A percentile compares a stretch with the other conserved stretches of the same genome.
Evolutionary conservation across 1,140 invertebrate species (phyloP).

Genomic region (Kradibia gibbosae): DNA sequence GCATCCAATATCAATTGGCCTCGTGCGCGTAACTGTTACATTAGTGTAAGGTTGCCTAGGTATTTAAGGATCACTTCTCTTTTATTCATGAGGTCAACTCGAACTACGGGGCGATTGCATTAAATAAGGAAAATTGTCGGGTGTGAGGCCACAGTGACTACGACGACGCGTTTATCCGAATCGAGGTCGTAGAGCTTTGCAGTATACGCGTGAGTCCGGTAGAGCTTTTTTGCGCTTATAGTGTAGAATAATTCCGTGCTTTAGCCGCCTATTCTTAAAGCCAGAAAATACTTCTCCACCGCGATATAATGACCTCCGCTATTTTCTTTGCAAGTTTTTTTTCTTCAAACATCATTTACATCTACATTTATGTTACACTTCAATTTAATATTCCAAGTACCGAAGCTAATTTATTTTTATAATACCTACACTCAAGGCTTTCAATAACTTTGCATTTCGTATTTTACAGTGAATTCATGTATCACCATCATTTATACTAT

Average conservation of each 20-base stretch:
- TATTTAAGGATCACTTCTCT: slow-evolving; percentile 41
- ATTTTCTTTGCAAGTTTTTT: slow-evolving; percentile 1
- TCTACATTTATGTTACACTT: neutral
- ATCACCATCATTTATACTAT: neutral
- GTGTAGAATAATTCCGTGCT: slow-evolving; percentile 8
- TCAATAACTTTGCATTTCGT: neutral
- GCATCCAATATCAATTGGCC: slow-evolving; percentile 32
- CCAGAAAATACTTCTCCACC: neutral
- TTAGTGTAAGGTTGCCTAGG: neutral
- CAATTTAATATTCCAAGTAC: neutral
- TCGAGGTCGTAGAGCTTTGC: slow-evolving; percentile 27
- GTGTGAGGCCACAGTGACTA: neutral
- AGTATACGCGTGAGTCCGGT: neutral
- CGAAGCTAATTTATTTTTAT: neutral
- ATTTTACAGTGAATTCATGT: neutral
- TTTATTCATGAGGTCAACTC: slow-evolving; percentile 34
- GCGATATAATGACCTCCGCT: neutral
- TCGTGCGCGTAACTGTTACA: neutral
- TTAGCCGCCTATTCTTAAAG: neutral
- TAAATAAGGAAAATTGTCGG: slow-evolving; percentile 36
- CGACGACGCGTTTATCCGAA: neutral
- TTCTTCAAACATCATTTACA: slow-evolving; percentile 12
- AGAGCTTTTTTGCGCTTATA: neutral
- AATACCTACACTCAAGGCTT: neutral
- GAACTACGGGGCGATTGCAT: slow-evolving; percentile 22